Evolutionary conservation across 2,113 vertebrate genomes (phyloP).

Genomic region (Solea solea): DNA sequence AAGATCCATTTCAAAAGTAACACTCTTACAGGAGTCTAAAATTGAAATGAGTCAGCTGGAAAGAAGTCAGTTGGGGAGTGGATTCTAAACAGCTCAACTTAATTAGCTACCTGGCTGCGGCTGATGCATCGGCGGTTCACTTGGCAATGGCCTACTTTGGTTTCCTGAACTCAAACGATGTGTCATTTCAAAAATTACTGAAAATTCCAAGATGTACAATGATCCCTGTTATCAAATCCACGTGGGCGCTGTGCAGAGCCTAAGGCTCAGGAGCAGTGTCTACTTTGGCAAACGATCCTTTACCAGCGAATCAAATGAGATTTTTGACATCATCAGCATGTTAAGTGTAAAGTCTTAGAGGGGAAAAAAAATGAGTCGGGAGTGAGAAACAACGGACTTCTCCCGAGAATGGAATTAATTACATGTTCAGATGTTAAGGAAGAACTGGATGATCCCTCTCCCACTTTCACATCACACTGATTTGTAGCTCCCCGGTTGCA

Average conservation of each 20-base stretch:
- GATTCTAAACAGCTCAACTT: background rate
- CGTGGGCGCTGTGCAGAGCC: too few species aligned
- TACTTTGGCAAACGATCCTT: background rate
- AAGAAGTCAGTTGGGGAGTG: background rate
- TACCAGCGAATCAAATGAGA: background rate
- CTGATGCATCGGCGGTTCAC: background rate
- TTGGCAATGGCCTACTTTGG: background rate
- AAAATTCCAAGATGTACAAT: background rate
- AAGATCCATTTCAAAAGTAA: too few species aligned
- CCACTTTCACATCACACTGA: constrained; percentile 16
- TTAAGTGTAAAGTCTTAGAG: background rate
- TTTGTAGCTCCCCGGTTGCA: constrained; percentile 29
- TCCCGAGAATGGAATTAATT: constrained; percentile 52
- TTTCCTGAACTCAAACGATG: background rate
- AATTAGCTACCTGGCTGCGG: background rate
- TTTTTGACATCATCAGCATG: constrained; percentile 7
- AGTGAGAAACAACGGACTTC: constrained; percentile 12
- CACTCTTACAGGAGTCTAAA: background rate
- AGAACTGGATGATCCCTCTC: constrained; percentile 30
- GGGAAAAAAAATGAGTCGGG: background rate
- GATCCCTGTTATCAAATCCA: background rate
- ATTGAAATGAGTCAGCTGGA: background rate
- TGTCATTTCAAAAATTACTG: background rate
- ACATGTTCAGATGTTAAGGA: constrained; percentile 45
- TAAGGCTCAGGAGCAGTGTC: background rate